phyloP scores from a whole-genome alignment of 2,113 vertebrate genomes.

The Gymnogyps californianus region DNA sequence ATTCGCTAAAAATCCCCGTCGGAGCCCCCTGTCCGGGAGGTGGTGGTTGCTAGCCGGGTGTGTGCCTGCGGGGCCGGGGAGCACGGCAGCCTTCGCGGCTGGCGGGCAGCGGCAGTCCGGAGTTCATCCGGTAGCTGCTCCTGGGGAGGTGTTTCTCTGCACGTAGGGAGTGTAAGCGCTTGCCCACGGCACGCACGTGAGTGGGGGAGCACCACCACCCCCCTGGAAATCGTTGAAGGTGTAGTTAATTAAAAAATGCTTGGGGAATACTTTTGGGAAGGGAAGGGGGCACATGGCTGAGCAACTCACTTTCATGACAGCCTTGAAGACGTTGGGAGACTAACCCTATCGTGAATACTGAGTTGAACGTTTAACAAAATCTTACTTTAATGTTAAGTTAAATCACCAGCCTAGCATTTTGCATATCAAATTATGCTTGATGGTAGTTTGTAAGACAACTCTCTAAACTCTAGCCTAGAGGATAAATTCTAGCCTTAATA shows the following conservation, averaged over 20 bases:
- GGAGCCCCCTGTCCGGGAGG: not conserved
- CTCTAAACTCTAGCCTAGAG: not conserved
- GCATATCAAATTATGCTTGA: not conserved
- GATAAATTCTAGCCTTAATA: not conserved
- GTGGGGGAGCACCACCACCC: rapidly evolving
- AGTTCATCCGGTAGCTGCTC: rapidly evolving
- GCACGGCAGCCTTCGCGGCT: not conserved
- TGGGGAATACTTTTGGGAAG: not conserved
- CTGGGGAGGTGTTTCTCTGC: not conserved
- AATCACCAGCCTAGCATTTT: too few species aligned
- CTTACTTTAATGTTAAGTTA: not conserved
- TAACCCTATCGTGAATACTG: rapidly evolving
- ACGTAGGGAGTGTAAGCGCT: not conserved
- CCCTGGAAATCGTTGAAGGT: rapidly evolving
- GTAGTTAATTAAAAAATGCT: not conserved
- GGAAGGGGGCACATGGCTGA: not conserved
- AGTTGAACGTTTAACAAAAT: not conserved
- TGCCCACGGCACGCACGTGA: not conserved
- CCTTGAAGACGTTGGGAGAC: not conserved
- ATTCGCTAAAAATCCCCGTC: too few species aligned
- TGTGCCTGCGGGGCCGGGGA: not conserved
- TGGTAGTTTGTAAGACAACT: not conserved
- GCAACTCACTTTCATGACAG: rapidly evolving
- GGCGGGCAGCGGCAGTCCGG: not conserved
- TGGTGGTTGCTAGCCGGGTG: not conserved